These are phyloP conservation scores for Aphis craccivora DNA, from an alignment of 1,140 invertebrate genomes.

Conservation along the genomic window DNA sequence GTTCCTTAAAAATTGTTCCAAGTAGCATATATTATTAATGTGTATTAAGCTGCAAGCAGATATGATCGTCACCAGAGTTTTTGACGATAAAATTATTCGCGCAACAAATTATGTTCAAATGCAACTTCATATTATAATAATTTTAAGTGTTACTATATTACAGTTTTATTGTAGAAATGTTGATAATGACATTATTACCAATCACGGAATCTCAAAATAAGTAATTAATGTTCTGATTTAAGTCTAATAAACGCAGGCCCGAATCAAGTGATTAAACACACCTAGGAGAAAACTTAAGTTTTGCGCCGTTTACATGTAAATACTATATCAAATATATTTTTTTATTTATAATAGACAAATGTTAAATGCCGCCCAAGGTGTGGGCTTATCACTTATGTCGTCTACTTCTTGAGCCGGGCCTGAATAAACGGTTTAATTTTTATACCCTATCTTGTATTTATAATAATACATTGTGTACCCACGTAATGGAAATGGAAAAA, in stretches of 20 bases:
- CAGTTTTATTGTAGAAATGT: too few species aligned
- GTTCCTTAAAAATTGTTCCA: constrained; percentile 5
- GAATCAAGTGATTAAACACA: too few species aligned
- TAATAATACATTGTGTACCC: background rate
- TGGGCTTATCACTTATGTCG: too few species aligned
- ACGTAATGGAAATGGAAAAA: background rate
- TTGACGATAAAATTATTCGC: background rate
- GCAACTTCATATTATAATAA: background rate
- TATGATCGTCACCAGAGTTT: background rate
- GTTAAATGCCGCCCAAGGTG: too few species aligned
- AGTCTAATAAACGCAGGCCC: too few species aligned
- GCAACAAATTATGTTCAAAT: background rate
- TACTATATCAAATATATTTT: too few species aligned
- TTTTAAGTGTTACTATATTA: background rate
- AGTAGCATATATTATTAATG: constrained; percentile 11
- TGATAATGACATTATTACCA: background rate
- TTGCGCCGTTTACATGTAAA: too few species aligned
- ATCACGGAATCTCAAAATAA: background rate
- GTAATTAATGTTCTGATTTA: background rate
- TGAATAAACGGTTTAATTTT: background rate
- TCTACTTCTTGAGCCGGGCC: too few species aligned
- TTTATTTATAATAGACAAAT: too few species aligned
- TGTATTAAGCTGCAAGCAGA: background rate
- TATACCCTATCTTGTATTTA: background rate
- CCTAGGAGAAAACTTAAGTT: too few species aligned